Conservation (phyloP, 2,113 vertebrate species). For the Sterrhoptilus dennistouni region DNA sequence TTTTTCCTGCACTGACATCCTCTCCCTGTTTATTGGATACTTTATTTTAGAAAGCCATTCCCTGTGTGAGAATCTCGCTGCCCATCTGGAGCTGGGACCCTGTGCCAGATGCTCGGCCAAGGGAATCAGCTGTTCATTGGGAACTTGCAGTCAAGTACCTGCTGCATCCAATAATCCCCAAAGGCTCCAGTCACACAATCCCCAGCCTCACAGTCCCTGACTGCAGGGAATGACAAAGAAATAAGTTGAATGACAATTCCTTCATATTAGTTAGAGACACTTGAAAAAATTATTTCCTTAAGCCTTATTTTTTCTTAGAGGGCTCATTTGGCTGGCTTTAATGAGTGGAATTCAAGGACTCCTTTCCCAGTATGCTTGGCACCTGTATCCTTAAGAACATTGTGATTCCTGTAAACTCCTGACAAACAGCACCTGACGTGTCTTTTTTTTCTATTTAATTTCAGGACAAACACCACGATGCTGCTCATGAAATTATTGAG, state of each 20-base stretch:
- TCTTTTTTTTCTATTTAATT: not conserved
- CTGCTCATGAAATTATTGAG: constrained; percentile 99
- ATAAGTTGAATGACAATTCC: not conserved
- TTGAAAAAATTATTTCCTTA: not conserved
- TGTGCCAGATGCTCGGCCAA: not conserved
- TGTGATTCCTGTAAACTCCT: not conserved
- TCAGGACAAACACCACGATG: constrained; percentile 99
- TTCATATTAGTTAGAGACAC: not conserved
- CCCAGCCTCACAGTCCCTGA: not conserved
- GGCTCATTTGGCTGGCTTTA: not conserved
- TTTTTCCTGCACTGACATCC: not conserved
- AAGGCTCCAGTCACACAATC: not conserved
- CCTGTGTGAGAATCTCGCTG: not conserved
- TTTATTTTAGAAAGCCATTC: not conserved
- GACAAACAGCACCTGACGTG: not conserved
- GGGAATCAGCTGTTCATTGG: not conserved
- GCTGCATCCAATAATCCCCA: not conserved
- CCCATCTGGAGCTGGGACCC: not conserved
- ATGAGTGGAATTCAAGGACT: not conserved
- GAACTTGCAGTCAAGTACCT: not conserved
- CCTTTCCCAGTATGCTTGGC: not conserved
- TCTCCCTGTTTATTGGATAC: not conserved
- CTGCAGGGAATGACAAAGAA: not conserved
- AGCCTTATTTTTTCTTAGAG: not conserved
- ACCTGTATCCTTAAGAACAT: not conserved